Evolutionary conservation across 35 echinoderm and acorn worm species (phyloP), one percentile per base, ranked within the genome.

Genomic region (Antedon bifida): DNA sequence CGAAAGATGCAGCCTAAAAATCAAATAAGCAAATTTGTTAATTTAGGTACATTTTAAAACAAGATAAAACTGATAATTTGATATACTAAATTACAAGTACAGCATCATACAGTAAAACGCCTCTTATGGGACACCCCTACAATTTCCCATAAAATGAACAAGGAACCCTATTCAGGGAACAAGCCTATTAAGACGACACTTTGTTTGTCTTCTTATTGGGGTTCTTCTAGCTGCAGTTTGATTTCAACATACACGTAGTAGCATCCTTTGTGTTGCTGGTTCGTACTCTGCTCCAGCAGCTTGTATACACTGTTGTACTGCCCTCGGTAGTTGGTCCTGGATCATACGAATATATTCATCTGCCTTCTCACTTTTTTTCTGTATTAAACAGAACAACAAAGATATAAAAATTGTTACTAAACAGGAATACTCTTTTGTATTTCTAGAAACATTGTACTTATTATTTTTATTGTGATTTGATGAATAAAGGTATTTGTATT

Each of bases 341-440:
- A 92, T 92, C 84, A 93, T 85, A 80, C 95, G 90, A 78, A 99
- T 99, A 64, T 99, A 99, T 44, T 99, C 95, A 83, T 99, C 95
- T 31, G 95, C 95, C 56, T 92, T 99, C 42, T 99, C 91, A 86
- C 95, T 99, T n/a, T 90, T 84, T 90, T 93, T 99, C 95, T 99
- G 76, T 76, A 30, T 10, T 16, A 80, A 0, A 79, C n/a, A 34
- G 26, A 30, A 28, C n/a, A 4, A 76, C 3, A 76, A 7, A 76
- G 26, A 23, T 76, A 28, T 30, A 30, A 28, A 7, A 4, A 76
- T 76, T 30, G 3, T 8, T 76, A 9, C n/a, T 76, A 5, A 76
- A 30, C 21, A 76, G 3, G n/a, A n/a, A n/a, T n/a, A n/a, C n/a
- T n/a, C n/a, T n/a, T n/a, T n/a, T n/a, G n/a, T n/a, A n/a, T n/a